These are phyloP conservation scores for Micronycteris hirsuta DNA, from an alignment of 2,113 vertebrate genomes.

Conservation along the genomic window DNA sequence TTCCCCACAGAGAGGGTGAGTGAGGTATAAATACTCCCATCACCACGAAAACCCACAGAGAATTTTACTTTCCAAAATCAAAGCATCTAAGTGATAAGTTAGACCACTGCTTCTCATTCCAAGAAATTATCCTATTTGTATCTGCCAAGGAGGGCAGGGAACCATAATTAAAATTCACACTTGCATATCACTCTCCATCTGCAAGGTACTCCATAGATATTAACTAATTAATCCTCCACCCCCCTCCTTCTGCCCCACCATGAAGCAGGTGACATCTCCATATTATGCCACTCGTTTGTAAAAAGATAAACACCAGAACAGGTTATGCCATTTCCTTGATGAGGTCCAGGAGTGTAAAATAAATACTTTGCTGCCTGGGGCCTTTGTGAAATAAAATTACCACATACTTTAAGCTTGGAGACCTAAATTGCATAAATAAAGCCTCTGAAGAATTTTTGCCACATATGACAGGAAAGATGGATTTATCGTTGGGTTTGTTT, in stretches of 20 bases:
- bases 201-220: slow-evolving; percentile 39
- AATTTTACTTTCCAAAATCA: neutral
- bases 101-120: slow-evolving; percentile 2
- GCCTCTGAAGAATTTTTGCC: slow-evolving; percentile 41
- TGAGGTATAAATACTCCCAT: neutral
- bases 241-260: neutral
- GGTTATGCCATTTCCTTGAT: slow-evolving; percentile 22
- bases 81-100: neutral
- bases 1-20: neutral
- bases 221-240: slow-evolving; percentile 47
- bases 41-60: neutral
- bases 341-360: slow-evolving; percentile 60
- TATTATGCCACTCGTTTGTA: slow-evolving; percentile 27
- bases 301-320: slow-evolving; percentile 49
- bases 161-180: slow-evolving; percentile 40
- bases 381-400: slow-evolving; percentile 65
- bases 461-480: slow-evolving; percentile 27
- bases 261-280: slow-evolving; percentile 50
- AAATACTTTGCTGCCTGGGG: slow-evolving; percentile 54
- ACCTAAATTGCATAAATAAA: slow-evolving; percentile 58
- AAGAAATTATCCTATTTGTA: slow-evolving; percentile 24
- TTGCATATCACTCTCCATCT: slow-evolving; percentile 45
- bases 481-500: slow-evolving; percentile 10
- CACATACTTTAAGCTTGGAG: slow-evolving; percentile 41
- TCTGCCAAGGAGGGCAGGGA: slow-evolving; percentile 1